Percentiles rank a stretch among this genome's conserved stretches.
Conservation (phyloP, 2,113 vertebrate species). For the Larimichthys crocea region DNA sequence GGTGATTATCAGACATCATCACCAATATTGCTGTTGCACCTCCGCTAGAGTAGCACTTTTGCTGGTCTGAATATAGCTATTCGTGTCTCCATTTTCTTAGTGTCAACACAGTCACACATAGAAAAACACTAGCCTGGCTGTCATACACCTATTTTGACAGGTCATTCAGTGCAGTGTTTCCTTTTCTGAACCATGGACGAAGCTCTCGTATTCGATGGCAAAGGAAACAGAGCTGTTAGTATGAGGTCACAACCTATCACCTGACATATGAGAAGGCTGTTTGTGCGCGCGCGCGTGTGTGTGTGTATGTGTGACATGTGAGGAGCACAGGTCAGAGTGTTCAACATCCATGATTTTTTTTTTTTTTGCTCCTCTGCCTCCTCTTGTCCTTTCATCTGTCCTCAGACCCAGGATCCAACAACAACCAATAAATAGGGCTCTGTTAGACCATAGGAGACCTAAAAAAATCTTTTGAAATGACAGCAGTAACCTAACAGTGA, state of each 20-base stretch:
- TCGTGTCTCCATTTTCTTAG: slow-evolving; percentile 54
- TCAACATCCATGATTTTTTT: slow-evolving; percentile 45
- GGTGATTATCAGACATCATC: slow-evolving; percentile 72
- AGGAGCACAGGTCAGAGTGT: slow-evolving; percentile 43
- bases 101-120: slow-evolving; percentile 49
- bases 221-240: slow-evolving; percentile 70
- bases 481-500: slow-evolving; percentile 21
- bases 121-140: slow-evolving; percentile 19
- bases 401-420: not conserved
- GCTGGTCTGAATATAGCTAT: slow-evolving; percentile 61
- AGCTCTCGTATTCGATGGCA: slow-evolving; percentile 45
- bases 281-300: slow-evolving; percentile 9
- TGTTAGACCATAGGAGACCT: not conserved
- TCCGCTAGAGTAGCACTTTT: slow-evolving; percentile 31
- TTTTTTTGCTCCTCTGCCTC: not conserved
- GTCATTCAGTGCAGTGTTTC: slow-evolving; percentile 40
- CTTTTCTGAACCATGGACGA: slow-evolving; percentile 51
- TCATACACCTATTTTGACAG: slow-evolving; percentile 46
- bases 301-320: slow-evolving; percentile 39
- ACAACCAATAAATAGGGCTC: not conserved
- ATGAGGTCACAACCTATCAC: slow-evolving; percentile 65
- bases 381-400: slow-evolving; percentile 29
- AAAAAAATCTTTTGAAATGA: slow-evolving; percentile 35
- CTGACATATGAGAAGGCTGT: slow-evolving; percentile 67
- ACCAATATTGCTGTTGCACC: slow-evolving; percentile 20